These are phyloP conservation scores for Fragum fragum DNA, from an alignment of 2,888 invertebrate species.

Conservation along the genomic window DNA sequence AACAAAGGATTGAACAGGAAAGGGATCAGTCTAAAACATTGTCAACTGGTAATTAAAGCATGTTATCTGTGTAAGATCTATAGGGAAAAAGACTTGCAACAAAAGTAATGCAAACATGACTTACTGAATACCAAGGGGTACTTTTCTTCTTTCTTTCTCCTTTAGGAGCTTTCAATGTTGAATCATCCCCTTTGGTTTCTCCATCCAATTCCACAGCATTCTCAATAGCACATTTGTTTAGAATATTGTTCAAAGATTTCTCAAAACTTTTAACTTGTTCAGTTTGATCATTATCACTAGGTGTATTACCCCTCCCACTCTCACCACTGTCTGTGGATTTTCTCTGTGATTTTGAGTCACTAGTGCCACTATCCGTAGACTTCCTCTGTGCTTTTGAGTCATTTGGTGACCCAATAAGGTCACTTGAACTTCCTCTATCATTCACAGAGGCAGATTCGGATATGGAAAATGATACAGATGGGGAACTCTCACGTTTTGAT, in stretches of 20 bases:
- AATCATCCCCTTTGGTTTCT: slow-evolving; percentile 64
- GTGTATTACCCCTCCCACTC: slow-evolving; percentile 44
- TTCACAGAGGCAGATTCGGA: neutral
- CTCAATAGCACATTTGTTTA: slow-evolving; percentile 79
- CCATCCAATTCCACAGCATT: slow-evolving; percentile 76
- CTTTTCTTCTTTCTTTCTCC: slow-evolving; percentile 82
- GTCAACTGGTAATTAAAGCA: no score
- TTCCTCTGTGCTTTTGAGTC: slow-evolving; percentile 30
- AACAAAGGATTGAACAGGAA: no score
- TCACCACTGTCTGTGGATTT: slow-evolving; percentile 60
- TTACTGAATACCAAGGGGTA: slow-evolving; percentile 84
- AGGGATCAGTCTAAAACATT: no score
- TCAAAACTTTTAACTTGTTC: slow-evolving; percentile 73
- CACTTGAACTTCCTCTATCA: slow-evolving; percentile 33
- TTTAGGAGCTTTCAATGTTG: slow-evolving; percentile 35
- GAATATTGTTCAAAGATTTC: slow-evolving; percentile 79
- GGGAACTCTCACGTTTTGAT: slow-evolving; percentile 44
- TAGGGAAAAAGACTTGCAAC: no score
- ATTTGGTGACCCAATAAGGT: neutral
- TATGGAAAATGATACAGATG: slow-evolving; percentile 30
- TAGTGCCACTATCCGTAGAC: slow-evolving; percentile 53
- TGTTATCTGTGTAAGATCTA: no score
- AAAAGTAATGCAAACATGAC: no score
- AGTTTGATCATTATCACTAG: slow-evolving; percentile 44
- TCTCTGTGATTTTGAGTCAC: slow-evolving; percentile 21